Percentiles rank a stretch among this genome's conserved stretches.
Conservation (phyloP, 1,140 invertebrate species). For the Sitophilus oryzae region DNA sequence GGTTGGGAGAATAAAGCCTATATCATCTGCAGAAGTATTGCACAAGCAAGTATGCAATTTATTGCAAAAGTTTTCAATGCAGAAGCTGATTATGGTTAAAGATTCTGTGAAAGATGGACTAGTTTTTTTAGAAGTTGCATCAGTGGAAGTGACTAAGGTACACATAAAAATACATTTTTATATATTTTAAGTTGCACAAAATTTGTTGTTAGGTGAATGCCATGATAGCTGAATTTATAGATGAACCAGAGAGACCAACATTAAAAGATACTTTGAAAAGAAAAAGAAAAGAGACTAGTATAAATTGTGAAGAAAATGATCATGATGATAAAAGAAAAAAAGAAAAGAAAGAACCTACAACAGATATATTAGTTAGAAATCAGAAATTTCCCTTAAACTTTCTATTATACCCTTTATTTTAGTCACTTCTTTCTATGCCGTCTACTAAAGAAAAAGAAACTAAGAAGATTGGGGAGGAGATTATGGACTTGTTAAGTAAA, state of each 20-base stretch:
- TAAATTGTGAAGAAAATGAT: slow-evolving; percentile 32
- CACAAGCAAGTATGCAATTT: slow-evolving; percentile 67
- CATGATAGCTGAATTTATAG: slow-evolving; percentile 54
- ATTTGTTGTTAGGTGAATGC: slow-evolving; percentile 44
- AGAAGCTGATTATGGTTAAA: slow-evolving; percentile 73
- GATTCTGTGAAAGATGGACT: slow-evolving; percentile 56
- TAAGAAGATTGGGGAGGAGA: slow-evolving; percentile 94
- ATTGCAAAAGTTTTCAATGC: slow-evolving; percentile 80
- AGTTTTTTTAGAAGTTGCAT: slow-evolving; percentile 56
- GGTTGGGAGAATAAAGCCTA: slow-evolving; percentile 55
- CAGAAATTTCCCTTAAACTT: not conserved
- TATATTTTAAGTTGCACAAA: not conserved
- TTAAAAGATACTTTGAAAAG: slow-evolving; percentile 47
- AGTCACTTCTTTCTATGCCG: slow-evolving; percentile 84
- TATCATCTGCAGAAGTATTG: slow-evolving; percentile 53
- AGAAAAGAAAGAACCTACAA: slow-evolving; percentile 45
- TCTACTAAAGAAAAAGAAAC: slow-evolving; percentile 92
- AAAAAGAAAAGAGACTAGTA: slow-evolving; percentile 40
- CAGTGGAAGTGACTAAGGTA: slow-evolving; percentile 65
- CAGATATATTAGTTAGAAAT: slow-evolving; percentile 58
- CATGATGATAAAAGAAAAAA: slow-evolving; percentile 43
- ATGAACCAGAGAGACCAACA: slow-evolving; percentile 31
- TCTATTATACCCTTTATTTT: not conserved
- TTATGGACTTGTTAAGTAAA: slow-evolving; percentile 87
- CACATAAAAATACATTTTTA: not conserved